Conservation (phyloP, 2,888 invertebrate genomes). For the Andrena haemorrhoa region DNA sequence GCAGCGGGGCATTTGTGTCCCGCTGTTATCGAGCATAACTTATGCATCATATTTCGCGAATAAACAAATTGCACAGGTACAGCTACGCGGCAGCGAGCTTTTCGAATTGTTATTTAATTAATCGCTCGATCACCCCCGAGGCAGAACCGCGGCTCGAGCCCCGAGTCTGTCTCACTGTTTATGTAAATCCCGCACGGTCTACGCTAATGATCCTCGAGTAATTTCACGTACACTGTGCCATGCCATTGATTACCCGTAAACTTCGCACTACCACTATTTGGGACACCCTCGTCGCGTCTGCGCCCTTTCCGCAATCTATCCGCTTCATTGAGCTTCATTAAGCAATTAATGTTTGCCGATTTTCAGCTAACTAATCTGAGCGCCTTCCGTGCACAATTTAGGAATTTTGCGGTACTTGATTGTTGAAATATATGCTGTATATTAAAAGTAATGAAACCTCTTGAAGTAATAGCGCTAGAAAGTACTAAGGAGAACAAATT, state of each 20-base stretch:
- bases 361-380: too few relatives aligned
- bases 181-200: constrained; percentile 15
- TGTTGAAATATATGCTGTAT: too few relatives aligned
- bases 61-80: constrained; percentile 7
- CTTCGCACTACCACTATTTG: constrained; percentile 47
- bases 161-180: constrained; percentile 8
- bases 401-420: too few relatives aligned
- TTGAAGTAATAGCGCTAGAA: too few relatives aligned
- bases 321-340: constrained; percentile 17
- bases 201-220: constrained; percentile 36
- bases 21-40: constrained; percentile 7
- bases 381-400: too few relatives aligned
- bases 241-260: constrained; percentile 70
- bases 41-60: constrained; percentile 16
- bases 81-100: neutral
- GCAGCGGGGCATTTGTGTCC: constrained; percentile 18
- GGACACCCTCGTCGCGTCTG: constrained; percentile 58
- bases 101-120: neutral
- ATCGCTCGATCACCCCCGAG: neutral
- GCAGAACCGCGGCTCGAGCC: neutral
- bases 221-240: constrained; percentile 44
- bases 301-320: constrained; percentile 44
- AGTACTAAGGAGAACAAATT: too few relatives aligned
- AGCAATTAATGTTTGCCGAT: neutral
- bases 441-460: too few relatives aligned